A percentile compares a stretch with the other conserved stretches of the same genome.
Evolutionary conservation across 2,888 invertebrate species (phyloP).

Genomic region (Phanerotoma sp.): DNA sequence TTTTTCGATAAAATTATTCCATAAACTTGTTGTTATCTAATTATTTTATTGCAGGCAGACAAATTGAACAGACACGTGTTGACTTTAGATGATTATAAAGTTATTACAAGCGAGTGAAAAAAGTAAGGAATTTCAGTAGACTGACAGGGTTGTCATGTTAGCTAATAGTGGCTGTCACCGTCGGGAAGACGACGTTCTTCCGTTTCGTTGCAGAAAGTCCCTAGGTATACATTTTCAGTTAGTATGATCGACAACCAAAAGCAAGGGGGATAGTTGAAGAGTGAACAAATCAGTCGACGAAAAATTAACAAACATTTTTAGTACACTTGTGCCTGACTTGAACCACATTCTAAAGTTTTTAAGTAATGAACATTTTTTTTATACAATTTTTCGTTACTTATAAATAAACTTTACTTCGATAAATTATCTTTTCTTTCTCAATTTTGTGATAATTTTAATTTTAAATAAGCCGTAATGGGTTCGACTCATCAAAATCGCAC

Average conservation of each 20-base stretch:
- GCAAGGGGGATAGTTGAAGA: background rate
- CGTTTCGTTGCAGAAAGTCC: slow-evolving; percentile 17
- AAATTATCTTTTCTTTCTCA: too few species aligned
- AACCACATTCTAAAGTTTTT: slow-evolving; percentile 5
- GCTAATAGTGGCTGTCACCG: slow-evolving; percentile 48
- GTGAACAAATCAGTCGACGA: slow-evolving; percentile 1
- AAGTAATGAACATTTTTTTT: too few species aligned
- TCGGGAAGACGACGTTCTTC: slow-evolving; percentile 21
- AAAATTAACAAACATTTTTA: slow-evolving; percentile 35
- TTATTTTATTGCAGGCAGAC: background rate
- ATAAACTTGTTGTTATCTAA: background rate
- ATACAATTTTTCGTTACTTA: too few species aligned
- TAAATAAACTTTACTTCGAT: too few species aligned
- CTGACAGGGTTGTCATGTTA: slow-evolving; percentile 43
- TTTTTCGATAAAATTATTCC: background rate
- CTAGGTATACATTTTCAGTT: slow-evolving; percentile 2
- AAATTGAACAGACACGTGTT: slow-evolving; percentile 36
- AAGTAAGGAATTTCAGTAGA: slow-evolving; percentile 24
- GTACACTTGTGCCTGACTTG: slow-evolving; percentile 26
- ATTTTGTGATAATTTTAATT: too few species aligned
- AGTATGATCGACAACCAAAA: background rate
- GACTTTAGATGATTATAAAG: slow-evolving; percentile 32
- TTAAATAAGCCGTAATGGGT: too few species aligned
- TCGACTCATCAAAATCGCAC: too few species aligned
- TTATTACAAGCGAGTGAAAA: slow-evolving; percentile 37